Base-by-base conservation (phyloP, 2,888 invertebrate genomes). In the Drosophila nigricruria region DNA sequence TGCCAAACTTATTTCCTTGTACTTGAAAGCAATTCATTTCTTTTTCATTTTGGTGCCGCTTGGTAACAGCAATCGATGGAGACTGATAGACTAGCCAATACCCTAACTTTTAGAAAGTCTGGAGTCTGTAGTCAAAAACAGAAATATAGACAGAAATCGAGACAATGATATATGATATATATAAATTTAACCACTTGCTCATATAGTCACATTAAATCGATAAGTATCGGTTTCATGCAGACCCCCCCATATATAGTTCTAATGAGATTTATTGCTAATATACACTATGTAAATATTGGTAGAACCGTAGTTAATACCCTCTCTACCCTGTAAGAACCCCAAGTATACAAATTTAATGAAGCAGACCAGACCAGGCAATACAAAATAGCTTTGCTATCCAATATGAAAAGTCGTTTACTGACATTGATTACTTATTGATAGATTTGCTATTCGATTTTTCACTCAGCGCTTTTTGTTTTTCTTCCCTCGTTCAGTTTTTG, bases 1-100 rank as follows among this genome's bases (percentile, higher is more conserved):
- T 85, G 82, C 82, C 82, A 77, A 87, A 81, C 75, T 69, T 81
- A 73, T 84, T 82, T 87, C 88, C 82, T 77, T 82, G 79, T 82
- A 80, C 84, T 78, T 84, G 77, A 60, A 66, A 70, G 65, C 66
- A 78, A 82, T 81, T 82, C 72, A 71, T 75, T 82, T 43, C 32
- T 53, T 57, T 64, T 27, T 18, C 18, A 18, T 12, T 47, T 47
- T 18, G 12, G 27, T 45, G n/a, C n/a, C 42, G 52, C 57, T 43
- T 59, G 59, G 54, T 54, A 57, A 79, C 67, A 75, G 71, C 70
- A 65, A 72, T 73, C 73, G 66, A 23, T 5, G 23, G 2, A 23
- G 14, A 18, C 25, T 58, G 36, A 18, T 27, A 9, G 58, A 47
- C 43, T 10, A 10, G 3, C 6, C 20, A 27, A 58, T 47, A 27